Evolutionary conservation across 2,888 invertebrate species (phyloP).

Genomic region (Phlogophora meticulosa): DNA sequence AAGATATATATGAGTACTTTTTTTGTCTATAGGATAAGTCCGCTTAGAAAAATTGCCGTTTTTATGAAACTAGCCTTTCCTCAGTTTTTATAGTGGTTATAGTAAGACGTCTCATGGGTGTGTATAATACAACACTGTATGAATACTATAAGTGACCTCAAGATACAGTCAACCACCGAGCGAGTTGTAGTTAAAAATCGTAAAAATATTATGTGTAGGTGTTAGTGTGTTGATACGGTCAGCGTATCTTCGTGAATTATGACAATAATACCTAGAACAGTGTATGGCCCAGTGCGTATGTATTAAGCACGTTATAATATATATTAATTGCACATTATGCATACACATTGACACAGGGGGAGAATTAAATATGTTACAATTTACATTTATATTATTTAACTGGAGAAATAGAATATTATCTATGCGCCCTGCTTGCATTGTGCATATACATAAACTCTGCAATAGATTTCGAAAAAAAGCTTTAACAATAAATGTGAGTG

Average conservation of each 20-base stretch:
- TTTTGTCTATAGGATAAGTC: too few relatives aligned
- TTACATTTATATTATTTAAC: too few relatives aligned
- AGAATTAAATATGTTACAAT: too few relatives aligned
- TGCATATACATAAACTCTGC: conserved; percentile 43
- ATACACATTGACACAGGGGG: too few relatives aligned
- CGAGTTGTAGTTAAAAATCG: not conserved
- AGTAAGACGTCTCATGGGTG: not conserved
- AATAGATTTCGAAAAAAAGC: conserved; percentile 56
- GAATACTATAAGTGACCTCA: not conserved
- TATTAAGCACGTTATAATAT: conserved; percentile 38
- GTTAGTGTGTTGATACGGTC: not conserved
- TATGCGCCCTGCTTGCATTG: conserved; percentile 42
- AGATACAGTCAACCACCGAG: not conserved
- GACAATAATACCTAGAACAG: not conserved
- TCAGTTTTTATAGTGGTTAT: not conserved
- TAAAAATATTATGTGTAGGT: not conserved
- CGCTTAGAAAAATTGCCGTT: too few relatives aligned
- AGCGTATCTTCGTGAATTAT: conserved; percentile 2
- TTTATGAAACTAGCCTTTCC: too few relatives aligned
- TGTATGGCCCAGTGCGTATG: conserved; percentile 26
- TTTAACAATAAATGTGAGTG: too few relatives aligned
- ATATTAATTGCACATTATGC: conserved; percentile 19
- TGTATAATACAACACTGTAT: not conserved
- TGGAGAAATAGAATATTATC: too few relatives aligned
- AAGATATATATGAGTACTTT: too few relatives aligned